Conservation (phyloP, 1,140 invertebrate genomes). For the Pinna nobilis region DNA sequence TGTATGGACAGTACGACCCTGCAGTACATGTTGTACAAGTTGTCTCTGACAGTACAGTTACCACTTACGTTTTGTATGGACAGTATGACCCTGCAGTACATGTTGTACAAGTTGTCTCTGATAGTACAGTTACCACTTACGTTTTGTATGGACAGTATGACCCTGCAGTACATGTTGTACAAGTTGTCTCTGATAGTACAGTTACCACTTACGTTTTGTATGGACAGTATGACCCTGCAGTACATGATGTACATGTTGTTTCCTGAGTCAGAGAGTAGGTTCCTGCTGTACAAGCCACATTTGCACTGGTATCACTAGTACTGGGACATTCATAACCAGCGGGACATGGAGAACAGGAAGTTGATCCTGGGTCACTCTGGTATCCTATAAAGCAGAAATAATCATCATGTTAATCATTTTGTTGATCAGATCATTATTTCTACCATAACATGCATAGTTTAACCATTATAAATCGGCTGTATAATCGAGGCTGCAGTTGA, state of each 20-base stretch:
- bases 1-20: not conserved
- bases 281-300: constrained; percentile 52
- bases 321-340: constrained; percentile 60
- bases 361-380: constrained; percentile 52
- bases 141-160: not conserved
- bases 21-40: not conserved
- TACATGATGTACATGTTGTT: constrained; percentile 53
- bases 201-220: constrained; percentile 44
- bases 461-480: no score
- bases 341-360: constrained; percentile 57
- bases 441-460: no score
- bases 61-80: not conserved
- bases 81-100: constrained; percentile 57
- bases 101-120: constrained; percentile 53
- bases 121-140: not conserved
- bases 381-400: constrained; percentile 27
- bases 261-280: constrained; percentile 52
- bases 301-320: constrained; percentile 46
- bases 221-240: constrained; percentile 56
- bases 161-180: not conserved
- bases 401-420: not conserved
- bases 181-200: not conserved
- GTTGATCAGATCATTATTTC: not conserved
- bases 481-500: no score
- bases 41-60: not conserved